Percentiles rank a stretch among this genome's conserved stretches.
Conservation (phyloP, 2,888 invertebrate species). For the Xestia xanthographa region DNA sequence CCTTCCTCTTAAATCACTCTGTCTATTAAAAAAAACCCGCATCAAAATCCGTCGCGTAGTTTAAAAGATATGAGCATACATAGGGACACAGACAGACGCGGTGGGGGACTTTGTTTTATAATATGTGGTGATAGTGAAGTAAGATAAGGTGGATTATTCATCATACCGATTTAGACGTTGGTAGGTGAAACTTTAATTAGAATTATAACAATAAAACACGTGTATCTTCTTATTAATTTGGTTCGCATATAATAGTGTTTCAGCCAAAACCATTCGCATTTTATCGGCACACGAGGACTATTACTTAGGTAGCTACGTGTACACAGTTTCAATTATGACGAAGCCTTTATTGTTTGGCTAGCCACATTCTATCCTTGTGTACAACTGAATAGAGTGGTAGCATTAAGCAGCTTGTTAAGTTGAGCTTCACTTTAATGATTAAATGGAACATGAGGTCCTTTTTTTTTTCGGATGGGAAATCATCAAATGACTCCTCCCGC, state of each 20-base stretch:
- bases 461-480: too few species aligned
- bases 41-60: too few species aligned
- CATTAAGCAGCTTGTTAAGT: background rate
- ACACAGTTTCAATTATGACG: conserved; percentile 43
- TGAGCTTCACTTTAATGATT: conserved; percentile 1
- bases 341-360: conserved; percentile 33
- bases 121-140: too few species aligned
- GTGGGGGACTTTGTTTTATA: too few species aligned
- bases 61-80: too few species aligned
- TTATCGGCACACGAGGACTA: conserved; percentile 24
- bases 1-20: too few species aligned
- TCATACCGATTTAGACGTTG: background rate
- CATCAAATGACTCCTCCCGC: too few species aligned
- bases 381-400: conserved; percentile 1
- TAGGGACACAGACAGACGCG: too few species aligned
- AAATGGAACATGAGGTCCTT: background rate
- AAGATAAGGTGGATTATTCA: background rate
- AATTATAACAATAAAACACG: background rate
- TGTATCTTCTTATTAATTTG: background rate
- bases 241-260: conserved; percentile 3
- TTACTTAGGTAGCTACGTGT: conserved; percentile 24
- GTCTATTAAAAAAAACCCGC: too few species aligned
- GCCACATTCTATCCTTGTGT: conserved; percentile 20
- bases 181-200: background rate
- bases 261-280: conserved; percentile 9